Base-by-base conservation (phyloP, 2,113 vertebrate species). In the Australoheros scitulus region DNA sequence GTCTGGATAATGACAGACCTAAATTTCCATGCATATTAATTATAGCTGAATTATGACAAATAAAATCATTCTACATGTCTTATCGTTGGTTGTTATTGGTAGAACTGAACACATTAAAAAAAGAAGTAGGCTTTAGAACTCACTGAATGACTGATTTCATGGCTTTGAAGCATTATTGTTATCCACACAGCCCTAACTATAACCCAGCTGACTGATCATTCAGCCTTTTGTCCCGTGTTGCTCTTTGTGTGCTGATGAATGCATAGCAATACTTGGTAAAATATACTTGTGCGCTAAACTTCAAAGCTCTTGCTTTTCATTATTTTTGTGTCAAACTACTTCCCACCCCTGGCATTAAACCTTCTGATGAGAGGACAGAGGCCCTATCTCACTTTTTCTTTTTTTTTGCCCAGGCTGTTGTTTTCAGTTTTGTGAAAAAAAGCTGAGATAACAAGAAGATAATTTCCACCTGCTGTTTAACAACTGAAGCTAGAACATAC, bases 401-500 rank as follows among this genome's bases (percentile, higher is more conserved):
- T 61, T 50, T 17, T 24, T 75, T 29, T 7, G 29, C 32, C 50
- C 79, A 72, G 26, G 68, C 55, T 20, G 3, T 13, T 61, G 7
- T 79, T 61, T 82, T 75, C 81, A 60, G 75, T 78, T 86, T 34
- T 77, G 60, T 47, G 74, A 82, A 56, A 81, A 85, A 79, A 65
- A 34, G 61, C 72, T 52, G 61, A 81, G 81, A 83, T 85, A 90
- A 91, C 84, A 56, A 88, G 79, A 60, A 79, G 81, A 72, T 88
- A 20, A 79, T 83, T 90, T 89, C 43, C 85, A 91, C 88, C 87
- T 89, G 85, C 84, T 88, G 80, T 91, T 83, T 76, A 85, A 89
- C 88, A 85, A 75, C 60, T 81, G 60, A 78, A 41, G 65, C 79
- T 82, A 76, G 36, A 76, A 34, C 75, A 55, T 11, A 58, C 63